A percentile compares a stretch with the other conserved stretches of the same genome.
Evolutionary conservation across 2,113 vertebrate genomes (phyloP).

Genomic region (Pantherophis guttatus): DNA sequence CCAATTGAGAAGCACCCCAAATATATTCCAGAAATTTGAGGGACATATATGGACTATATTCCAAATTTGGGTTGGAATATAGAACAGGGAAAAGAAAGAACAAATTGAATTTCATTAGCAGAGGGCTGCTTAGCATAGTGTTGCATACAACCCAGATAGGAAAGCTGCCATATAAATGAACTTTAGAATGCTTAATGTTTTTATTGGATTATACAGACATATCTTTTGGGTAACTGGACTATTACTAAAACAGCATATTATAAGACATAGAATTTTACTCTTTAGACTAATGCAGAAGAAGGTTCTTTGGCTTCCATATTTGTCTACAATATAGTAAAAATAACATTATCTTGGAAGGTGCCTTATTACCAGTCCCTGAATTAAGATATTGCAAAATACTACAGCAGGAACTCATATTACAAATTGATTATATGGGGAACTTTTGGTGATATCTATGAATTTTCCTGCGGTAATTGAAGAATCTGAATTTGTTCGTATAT

Average conservation of each 20-base stretch:
- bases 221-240: too few relatives aligned
- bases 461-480: background rate
- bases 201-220: too few relatives aligned
- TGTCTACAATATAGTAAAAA: background rate
- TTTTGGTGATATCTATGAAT: background rate
- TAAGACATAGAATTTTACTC: background rate
- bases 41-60: too few relatives aligned
- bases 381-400: background rate
- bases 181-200: background rate
- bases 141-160: background rate
- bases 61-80: background rate
- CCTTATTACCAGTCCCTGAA: background rate
- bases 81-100: background rate
- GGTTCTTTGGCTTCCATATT: background rate
- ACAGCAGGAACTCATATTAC: background rate
- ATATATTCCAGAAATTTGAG: background rate
- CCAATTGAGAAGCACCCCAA: background rate
- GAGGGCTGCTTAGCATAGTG: background rate
- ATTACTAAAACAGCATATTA: background rate
- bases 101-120: background rate
- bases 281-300: background rate
- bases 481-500: background rate
- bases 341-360: background rate
- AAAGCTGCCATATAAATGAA: background rate
- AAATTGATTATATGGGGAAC: background rate